Evolutionary conservation across 2,888 invertebrate species (phyloP), one percentile per base, ranked within the genome.

Genomic region (Atherix ibis): DNA sequence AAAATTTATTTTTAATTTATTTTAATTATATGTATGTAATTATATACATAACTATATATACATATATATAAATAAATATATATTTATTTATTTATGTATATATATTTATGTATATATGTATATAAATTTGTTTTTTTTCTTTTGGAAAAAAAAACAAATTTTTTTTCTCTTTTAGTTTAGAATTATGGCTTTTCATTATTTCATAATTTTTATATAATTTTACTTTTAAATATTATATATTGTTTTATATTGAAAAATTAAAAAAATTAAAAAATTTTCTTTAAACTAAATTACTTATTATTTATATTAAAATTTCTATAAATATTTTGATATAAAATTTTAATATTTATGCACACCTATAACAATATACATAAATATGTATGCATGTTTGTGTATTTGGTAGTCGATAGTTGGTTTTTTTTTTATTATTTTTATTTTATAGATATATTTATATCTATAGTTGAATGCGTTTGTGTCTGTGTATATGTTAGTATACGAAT

Each of bases 171-270:
- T 34, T 45, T 40, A 42, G 44, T 46, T 46, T 46, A 46, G 46
- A 46, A 46, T 46, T 44, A 36, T 43, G 43, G 45, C 46, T 46
- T 46, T 44, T 15, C n/a, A 16, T 32, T 34, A 24, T 9, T 36
- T 27, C 26, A 16, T 22, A 31, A 31, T 34, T 34, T 38, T 25
- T 32, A 31, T 32, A 10, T 16, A 31, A 31, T 34, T 38, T 25
- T 32, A 31, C 30, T 12, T 16, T 22, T 6, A 22, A 22, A 22
- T 8, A 22, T 22, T 22, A 22, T 16, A 5, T 5, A 10, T 14
- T 9, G n/a, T 3, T 18, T 18, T 27, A 19, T 16, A 4, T 27
- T 38, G 34, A 27, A 28, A 25, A 8, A 22, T 10, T 22, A 22
- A 22, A 8, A 22, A 10, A 8, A 27, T 38, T 32, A 33, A 12